Evolutionary conservation across 2,113 vertebrate species (phyloP).

Genomic region (Microcebus griseorufus): DNA sequence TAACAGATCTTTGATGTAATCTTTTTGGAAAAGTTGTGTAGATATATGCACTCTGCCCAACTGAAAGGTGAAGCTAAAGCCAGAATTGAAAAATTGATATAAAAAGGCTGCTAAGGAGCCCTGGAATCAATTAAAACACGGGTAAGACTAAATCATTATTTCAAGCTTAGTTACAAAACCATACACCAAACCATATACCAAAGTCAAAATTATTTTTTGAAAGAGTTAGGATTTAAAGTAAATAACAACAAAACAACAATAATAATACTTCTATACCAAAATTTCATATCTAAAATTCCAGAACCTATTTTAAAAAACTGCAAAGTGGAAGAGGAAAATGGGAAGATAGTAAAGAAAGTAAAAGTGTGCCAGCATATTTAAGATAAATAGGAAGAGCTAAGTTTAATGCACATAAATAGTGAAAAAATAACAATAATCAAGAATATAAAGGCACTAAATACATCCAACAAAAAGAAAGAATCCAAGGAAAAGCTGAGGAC

Average conservation of each 20-base stretch:
- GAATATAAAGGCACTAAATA: not conserved
- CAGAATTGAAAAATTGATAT: not conserved
- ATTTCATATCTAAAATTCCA: not conserved
- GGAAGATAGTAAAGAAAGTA: not conserved
- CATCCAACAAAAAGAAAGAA: not conserved
- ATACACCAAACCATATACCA: not conserved
- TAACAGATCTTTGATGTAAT: not conserved
- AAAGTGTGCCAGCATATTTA: not conserved
- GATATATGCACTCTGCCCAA: no score
- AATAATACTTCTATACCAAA: not conserved
- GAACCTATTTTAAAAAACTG: not conserved
- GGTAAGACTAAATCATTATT: not conserved
- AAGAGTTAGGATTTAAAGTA: not conserved
- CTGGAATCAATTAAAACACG: not conserved
- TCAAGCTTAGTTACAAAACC: not conserved
- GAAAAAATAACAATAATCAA: not conserved
- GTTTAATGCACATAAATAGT: not conserved
- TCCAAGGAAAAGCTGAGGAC: not conserved
- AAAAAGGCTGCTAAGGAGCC: not conserved
- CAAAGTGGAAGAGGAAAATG: not conserved
- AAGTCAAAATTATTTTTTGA: constrained; percentile 20
- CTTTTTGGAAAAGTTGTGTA: not conserved
- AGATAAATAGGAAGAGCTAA: not conserved
- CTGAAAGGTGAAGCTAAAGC: not conserved
- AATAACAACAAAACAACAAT: not conserved